phyloP scores from a whole-genome alignment of 1,140 invertebrate genomes.

The Leptinotarsa lineolata region DNA sequence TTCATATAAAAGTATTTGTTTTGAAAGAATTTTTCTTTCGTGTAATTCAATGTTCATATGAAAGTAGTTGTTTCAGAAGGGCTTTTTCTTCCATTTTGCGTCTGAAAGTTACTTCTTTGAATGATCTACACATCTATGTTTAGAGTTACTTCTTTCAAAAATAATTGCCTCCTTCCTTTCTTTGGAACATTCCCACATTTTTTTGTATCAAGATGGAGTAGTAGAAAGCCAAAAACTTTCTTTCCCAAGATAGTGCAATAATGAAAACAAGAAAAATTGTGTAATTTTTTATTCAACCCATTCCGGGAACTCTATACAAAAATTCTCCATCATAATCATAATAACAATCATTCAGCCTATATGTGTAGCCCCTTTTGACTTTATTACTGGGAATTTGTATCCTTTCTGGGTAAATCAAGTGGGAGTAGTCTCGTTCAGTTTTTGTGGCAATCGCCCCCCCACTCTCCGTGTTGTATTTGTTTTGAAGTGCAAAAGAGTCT shows the following conservation, averaged over 20 bases:
- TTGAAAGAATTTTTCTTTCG: too few species aligned
- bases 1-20: too few species aligned
- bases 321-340: slow-evolving; percentile 78
- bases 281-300: slow-evolving; percentile 51
- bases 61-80: too few species aligned
- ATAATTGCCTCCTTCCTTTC: too few species aligned
- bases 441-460: slow-evolving; percentile 28
- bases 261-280: not conserved
- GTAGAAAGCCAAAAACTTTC: not conserved
- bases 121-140: too few species aligned
- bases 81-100: too few species aligned
- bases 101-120: too few species aligned
- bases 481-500: slow-evolving; percentile 20
- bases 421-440: slow-evolving; percentile 39
- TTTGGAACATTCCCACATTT: too few species aligned
- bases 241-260: too few species aligned
- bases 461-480: slow-evolving; percentile 22
- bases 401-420: slow-evolving; percentile 60
- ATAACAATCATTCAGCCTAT: slow-evolving; percentile 74
- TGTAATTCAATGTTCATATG: too few species aligned
- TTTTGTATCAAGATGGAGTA: too few species aligned
- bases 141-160: too few species aligned
- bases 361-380: slow-evolving; percentile 65
- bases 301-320: slow-evolving; percentile 73
- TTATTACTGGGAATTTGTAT: slow-evolving; percentile 69